phyloP scores from a whole-genome alignment of 2,797 vertebrate genomes.

The Florisuga fusca region DNA sequence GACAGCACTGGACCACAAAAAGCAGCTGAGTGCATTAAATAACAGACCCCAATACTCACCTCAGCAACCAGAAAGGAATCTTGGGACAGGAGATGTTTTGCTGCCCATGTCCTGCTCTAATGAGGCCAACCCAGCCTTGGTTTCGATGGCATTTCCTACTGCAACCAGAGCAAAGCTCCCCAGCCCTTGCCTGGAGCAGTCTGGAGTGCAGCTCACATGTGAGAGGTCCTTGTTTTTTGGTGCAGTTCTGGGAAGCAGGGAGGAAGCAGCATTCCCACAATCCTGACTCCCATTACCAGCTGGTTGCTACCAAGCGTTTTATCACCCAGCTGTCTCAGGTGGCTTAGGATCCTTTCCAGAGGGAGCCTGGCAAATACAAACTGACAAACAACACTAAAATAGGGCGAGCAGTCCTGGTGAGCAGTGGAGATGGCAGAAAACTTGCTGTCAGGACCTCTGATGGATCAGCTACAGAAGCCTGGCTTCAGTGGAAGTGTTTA shows the following conservation, averaged over 20 bases:
- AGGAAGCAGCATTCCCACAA: not conserved
- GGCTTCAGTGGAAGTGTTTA: not conserved
- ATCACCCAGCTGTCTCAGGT: not conserved
- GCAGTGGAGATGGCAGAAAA: not conserved
- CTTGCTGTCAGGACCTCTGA: not conserved
- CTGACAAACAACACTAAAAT: not conserved
- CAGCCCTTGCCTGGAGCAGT: constrained; percentile 1
- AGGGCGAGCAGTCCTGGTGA: not conserved
- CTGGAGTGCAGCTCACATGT: not conserved
- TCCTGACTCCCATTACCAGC: not conserved
- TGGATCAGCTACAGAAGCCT: fast-evolving
- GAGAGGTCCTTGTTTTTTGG: not conserved
- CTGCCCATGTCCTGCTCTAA: not conserved
- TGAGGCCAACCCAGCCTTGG: constrained; percentile 6
- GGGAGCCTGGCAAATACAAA: not conserved
- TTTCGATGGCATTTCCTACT: constrained; percentile 47
- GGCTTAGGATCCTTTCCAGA: not conserved
- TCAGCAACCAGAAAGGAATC: not conserved
- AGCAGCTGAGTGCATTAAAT: not conserved
- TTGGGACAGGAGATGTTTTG: not conserved
- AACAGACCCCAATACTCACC: not conserved
- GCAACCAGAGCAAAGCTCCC: not conserved
- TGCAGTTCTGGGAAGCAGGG: not conserved
- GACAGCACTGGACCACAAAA: fast-evolving
- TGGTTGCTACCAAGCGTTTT: not conserved